Conservation (phyloP, 2,113 vertebrate species). For the Protobothrops flavoviridis region DNA sequence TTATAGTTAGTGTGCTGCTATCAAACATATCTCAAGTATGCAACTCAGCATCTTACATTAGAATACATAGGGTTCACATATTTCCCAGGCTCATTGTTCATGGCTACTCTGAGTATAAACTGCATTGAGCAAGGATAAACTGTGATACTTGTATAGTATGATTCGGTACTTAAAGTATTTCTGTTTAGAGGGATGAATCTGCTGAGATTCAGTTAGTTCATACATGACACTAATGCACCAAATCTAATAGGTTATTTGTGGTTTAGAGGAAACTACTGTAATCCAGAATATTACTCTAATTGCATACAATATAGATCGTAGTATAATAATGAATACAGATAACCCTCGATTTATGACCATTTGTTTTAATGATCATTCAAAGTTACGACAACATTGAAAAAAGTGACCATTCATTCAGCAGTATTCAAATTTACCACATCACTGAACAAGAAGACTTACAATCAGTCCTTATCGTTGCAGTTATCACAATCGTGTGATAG, state of each 20-base stretch:
- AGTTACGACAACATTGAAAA: background rate
- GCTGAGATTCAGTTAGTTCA: background rate
- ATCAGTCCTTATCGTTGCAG: background rate
- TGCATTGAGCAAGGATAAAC: background rate
- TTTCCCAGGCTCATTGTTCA: background rate
- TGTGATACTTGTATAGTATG: background rate
- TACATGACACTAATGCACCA: background rate
- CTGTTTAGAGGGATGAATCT: background rate
- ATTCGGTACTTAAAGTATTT: no score
- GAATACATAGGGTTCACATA: background rate
- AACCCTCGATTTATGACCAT: background rate
- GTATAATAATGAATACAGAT: background rate
- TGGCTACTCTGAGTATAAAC: background rate
- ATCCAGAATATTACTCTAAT: background rate
- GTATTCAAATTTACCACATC: background rate
- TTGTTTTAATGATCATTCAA: background rate
- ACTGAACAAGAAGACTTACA: background rate
- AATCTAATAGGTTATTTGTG: background rate
- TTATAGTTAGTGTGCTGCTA: background rate
- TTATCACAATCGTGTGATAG: background rate
- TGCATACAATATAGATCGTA: background rate
- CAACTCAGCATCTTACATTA: background rate
- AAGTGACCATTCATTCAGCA: background rate
- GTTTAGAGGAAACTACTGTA: background rate
- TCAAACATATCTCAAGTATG: background rate